Percentiles rank a stretch among this genome's conserved stretches.
Evolutionary conservation across 1,140 invertebrate genomes (phyloP).

Genomic region (Frieseomelitta varia): DNA sequence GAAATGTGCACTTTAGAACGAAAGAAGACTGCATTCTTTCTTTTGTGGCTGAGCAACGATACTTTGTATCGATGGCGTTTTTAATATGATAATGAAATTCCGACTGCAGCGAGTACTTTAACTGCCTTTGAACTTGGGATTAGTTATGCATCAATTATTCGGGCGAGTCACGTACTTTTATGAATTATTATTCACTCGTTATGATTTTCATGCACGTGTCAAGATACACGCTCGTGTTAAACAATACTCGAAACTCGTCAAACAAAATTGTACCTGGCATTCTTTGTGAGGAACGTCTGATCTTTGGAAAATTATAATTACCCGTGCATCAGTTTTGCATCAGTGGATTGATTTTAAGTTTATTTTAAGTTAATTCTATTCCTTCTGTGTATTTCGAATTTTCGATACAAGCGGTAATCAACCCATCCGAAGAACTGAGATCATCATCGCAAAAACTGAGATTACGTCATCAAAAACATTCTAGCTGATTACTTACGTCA

Average conservation of each 20-base stretch:
- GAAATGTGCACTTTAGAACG: neutral
- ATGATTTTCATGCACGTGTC: neutral
- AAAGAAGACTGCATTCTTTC: neutral
- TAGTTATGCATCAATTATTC: neutral
- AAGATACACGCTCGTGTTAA: neutral
- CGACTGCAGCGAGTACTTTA: too few species aligned
- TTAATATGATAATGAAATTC: neutral
- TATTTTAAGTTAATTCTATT: too few species aligned
- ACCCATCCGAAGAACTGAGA: too few species aligned
- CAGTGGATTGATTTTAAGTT: too few species aligned
- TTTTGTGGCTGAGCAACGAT: neutral
- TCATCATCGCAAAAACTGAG: neutral
- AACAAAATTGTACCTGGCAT: neutral
- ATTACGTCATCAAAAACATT: neutral
- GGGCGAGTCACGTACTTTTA: neutral
- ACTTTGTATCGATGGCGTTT: neutral
- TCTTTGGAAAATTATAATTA: too few species aligned
- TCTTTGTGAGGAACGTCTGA: neutral
- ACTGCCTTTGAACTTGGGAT: neutral
- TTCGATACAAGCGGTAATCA: neutral
- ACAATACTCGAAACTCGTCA: neutral
- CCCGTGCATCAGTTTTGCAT: too few species aligned
- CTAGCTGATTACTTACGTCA: neutral
- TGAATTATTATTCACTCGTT: slow-evolving; percentile 20
- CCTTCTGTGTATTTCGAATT: neutral